A percentile compares a stretch with the other conserved stretches of the same genome.
Conservation (phyloP, 2,113 vertebrate species). For the Etheostoma cragini region DNA sequence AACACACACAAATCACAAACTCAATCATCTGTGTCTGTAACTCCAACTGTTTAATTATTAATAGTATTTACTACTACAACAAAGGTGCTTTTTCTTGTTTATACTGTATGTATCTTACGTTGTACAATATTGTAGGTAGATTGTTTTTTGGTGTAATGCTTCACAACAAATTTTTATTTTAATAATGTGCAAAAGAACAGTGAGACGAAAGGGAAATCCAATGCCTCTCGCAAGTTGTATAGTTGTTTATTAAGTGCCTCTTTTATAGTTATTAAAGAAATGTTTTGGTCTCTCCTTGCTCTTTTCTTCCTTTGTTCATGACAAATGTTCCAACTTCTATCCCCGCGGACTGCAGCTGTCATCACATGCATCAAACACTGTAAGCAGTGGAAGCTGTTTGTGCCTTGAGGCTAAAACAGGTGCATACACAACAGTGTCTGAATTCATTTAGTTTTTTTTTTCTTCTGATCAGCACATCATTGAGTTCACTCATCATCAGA, state of each 20-base stretch:
- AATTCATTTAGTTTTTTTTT: constrained; percentile 32
- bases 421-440: constrained; percentile 67
- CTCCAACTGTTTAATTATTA: constrained; percentile 86
- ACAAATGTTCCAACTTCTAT: constrained; percentile 60
- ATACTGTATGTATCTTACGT: constrained; percentile 91
- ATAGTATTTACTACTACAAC: constrained; percentile 85
- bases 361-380: constrained; percentile 64
- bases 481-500: constrained; percentile 54
- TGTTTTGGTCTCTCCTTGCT: constrained; percentile 77
- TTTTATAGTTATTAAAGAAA: constrained; percentile 87
- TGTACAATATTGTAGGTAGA: constrained; percentile 94
- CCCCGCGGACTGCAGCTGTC: constrained; percentile 74
- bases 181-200: constrained; percentile 89
- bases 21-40: constrained; percentile 86
- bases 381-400: constrained; percentile 50
- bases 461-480: constrained; percentile 55
- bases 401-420: constrained; percentile 75
- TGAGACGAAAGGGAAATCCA: constrained; percentile 85
- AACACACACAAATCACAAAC: constrained; percentile 87
- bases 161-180: constrained; percentile 96
- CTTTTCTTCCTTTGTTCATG: constrained; percentile 65
- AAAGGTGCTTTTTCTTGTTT: constrained; percentile 91
- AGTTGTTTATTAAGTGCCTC: constrained; percentile 89
- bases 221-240: constrained; percentile 84
- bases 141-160: constrained; percentile 91